Conservation (phyloP, 2,113 vertebrate genomes). For the Numenius arquata region DNA sequence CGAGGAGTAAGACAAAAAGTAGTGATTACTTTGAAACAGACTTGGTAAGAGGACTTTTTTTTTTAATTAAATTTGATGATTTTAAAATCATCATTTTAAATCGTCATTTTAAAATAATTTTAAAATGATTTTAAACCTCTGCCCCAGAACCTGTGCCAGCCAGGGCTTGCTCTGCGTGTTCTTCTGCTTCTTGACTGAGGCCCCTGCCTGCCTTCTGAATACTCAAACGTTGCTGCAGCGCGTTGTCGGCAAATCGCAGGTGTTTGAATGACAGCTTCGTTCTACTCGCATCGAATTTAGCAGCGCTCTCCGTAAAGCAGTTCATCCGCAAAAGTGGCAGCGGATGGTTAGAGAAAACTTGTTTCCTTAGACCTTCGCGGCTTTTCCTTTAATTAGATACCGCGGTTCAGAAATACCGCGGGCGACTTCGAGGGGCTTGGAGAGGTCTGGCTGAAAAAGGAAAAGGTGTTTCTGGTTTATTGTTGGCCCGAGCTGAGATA, state of each 20-base stretch:
- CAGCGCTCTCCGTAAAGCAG: background rate
- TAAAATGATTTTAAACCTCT: background rate
- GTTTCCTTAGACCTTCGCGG: fast-evolving
- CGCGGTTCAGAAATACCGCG: too few relatives aligned
- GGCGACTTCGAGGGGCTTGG: background rate
- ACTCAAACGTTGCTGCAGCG: background rate
- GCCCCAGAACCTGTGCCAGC: background rate
- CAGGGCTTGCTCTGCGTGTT: background rate
- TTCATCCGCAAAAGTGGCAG: background rate
- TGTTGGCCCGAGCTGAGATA: background rate
- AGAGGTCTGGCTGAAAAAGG: background rate
- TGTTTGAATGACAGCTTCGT: background rate
- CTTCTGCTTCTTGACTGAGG: background rate
- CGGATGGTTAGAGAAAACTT: background rate
- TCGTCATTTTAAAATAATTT: too few relatives aligned
- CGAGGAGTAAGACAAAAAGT: background rate
- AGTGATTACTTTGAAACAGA: background rate
- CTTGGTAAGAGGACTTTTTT: background rate
- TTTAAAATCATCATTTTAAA: too few relatives aligned
- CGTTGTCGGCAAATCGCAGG: background rate
- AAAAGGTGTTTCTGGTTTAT: background rate
- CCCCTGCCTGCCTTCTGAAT: background rate
- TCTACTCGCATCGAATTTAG: background rate
- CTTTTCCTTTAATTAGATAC: fast-evolving
- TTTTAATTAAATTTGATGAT: background rate